These are phyloP conservation scores for Lasioglossum pauxillum DNA, from an alignment of 2,888 invertebrate genomes.

Conservation along the genomic window DNA sequence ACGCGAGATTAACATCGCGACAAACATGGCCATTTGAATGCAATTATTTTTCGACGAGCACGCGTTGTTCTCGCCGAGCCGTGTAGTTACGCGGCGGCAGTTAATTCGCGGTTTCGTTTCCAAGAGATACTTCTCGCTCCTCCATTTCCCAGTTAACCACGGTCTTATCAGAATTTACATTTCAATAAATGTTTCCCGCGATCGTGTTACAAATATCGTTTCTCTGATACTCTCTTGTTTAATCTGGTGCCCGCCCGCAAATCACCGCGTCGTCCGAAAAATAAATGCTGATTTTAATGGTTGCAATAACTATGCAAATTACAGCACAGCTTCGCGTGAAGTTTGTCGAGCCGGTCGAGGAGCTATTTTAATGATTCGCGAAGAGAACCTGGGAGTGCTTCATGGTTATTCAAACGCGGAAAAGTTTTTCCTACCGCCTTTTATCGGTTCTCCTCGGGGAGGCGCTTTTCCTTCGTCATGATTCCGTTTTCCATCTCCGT, in stretches of 20 bases:
- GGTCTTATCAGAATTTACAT: background rate
- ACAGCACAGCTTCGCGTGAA: background rate
- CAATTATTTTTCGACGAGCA: background rate
- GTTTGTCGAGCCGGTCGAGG: background rate
- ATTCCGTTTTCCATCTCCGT: constrained; percentile 1
- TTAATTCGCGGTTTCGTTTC: background rate
- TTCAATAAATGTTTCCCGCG: constrained; percentile 1
- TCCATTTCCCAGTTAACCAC: background rate
- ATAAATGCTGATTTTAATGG: constrained; percentile 12
- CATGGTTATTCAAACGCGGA: constrained; percentile 21
- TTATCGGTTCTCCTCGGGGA: constrained; percentile 2
- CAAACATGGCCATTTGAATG: background rate
- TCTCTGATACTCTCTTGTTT: background rate
- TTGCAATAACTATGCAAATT: constrained; percentile 16
- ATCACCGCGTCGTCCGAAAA: constrained; percentile 2
- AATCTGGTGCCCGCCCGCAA: background rate
- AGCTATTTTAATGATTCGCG: background rate
- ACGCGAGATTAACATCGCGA: background rate
- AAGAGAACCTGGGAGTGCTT: constrained; percentile 8
- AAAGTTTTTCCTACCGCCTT: constrained; percentile 5
- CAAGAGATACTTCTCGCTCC: background rate
- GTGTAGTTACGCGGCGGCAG: background rate
- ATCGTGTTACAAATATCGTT: constrained; percentile 4
- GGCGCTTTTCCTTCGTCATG: background rate
- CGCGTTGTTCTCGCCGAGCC: background rate